Conservation (phyloP, 2,888 invertebrate species). For the Hedychridium roseum region DNA sequence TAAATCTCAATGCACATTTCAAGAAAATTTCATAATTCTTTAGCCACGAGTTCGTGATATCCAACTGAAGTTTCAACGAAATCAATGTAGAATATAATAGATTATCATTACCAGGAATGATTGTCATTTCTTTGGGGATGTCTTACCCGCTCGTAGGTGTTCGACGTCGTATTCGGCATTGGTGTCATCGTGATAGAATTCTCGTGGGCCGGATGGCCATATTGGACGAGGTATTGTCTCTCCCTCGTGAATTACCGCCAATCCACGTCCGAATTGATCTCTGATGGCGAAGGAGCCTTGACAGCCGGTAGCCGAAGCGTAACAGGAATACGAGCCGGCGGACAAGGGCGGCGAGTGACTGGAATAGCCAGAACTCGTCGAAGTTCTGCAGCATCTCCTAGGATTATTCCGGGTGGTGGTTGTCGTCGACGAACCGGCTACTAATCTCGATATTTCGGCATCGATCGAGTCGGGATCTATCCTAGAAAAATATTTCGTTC, state of each 20-base stretch:
- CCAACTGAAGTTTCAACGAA: too few species aligned
- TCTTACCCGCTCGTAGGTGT: too few species aligned
- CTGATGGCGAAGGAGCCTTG: conserved; percentile 26
- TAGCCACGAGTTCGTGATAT: too few species aligned
- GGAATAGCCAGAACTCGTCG: conserved; percentile 55
- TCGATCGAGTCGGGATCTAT: conserved; percentile 50
- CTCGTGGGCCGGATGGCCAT: conserved; percentile 41
- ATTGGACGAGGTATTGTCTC: conserved; percentile 53
- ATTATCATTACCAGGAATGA: too few species aligned
- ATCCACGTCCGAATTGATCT: conserved; percentile 30
- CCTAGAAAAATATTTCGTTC: too few species aligned
- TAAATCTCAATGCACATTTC: too few species aligned
- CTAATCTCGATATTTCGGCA: conserved; percentile 45
- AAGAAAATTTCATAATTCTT: too few species aligned
- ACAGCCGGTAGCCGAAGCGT: conserved; percentile 27
- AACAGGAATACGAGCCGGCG: conserved; percentile 44
- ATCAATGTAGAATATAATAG: too few species aligned
- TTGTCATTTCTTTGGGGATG: too few species aligned
- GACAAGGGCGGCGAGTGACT: conserved; percentile 52
- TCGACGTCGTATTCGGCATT: conserved; percentile 33
- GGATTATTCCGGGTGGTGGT: conserved; percentile 27
- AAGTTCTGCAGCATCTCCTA: conserved; percentile 50
- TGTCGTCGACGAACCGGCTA: conserved; percentile 30
- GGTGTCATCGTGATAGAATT: conserved; percentile 25
- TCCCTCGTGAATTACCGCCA: conserved; percentile 52